A percentile compares a stretch with the other conserved stretches of the same genome.
These are phyloP conservation scores for Actinopyga echinites DNA, from an alignment of 53 echinoderm and acorn worm genomes.

Conservation along the genomic window DNA sequence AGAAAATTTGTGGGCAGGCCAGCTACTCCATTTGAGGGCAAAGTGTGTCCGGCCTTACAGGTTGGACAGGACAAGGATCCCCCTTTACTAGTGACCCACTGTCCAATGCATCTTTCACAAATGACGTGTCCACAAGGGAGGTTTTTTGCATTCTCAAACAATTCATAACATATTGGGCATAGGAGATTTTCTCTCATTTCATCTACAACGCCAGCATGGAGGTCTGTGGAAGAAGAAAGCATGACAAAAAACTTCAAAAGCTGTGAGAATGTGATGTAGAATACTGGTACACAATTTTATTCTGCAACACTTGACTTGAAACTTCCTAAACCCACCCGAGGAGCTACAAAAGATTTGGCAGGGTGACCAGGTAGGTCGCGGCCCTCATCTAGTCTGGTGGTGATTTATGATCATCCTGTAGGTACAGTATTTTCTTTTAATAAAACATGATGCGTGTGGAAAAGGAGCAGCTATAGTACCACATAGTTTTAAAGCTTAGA, in stretches of 20 bases:
- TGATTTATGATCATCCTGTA: no score
- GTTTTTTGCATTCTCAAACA: background rate
- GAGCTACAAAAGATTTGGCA: no score
- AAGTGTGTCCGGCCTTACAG: background rate
- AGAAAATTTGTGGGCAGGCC: conserved; percentile 8
- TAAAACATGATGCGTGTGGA: no score
- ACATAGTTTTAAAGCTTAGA: no score
- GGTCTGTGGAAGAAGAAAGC: background rate
- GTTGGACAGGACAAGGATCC: conserved; percentile 1
- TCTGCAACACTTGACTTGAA: no score
- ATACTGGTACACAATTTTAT: no score
- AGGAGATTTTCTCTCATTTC: background rate
- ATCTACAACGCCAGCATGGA: background rate
- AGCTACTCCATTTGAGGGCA: conserved; percentile 1
- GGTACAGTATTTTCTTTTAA: no score
- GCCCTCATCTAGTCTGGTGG: no score
- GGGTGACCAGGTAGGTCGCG: no score
- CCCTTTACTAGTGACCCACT: conserved; percentile 16
- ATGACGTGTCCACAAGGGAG: conserved; percentile 25
- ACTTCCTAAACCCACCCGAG: no score
- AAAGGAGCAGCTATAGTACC: no score
- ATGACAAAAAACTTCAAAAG: background rate
- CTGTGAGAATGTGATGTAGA: no score
- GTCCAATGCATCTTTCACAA: conserved; percentile 15
- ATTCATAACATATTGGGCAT: conserved; percentile 19